phyloP scores from a whole-genome alignment of 2,113 vertebrate genomes.

The Lutjanus erythropterus region DNA sequence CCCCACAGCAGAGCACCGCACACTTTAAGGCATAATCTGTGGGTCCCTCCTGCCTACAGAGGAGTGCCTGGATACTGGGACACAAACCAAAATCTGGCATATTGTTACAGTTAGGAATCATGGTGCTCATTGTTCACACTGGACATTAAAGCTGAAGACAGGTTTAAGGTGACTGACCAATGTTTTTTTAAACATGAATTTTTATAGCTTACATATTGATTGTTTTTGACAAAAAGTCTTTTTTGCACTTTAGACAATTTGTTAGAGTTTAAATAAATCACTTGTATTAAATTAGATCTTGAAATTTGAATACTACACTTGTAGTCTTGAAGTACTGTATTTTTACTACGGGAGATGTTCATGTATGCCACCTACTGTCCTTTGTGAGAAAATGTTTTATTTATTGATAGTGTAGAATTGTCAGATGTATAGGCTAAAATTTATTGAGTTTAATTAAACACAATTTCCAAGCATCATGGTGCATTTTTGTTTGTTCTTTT shows the following conservation, averaged over 20 bases:
- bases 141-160: slow-evolving; percentile 59
- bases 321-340: slow-evolving; percentile 79
- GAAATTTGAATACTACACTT: slow-evolving; percentile 67
- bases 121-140: slow-evolving; percentile 51
- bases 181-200: slow-evolving; percentile 65
- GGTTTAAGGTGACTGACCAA: slow-evolving; percentile 72
- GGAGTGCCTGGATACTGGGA: slow-evolving; percentile 73
- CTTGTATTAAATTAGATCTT: slow-evolving; percentile 71
- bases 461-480: slow-evolving; percentile 49
- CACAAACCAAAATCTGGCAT: slow-evolving; percentile 73
- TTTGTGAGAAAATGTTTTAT: slow-evolving; percentile 78
- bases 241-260: slow-evolving; percentile 84
- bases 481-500: background rate
- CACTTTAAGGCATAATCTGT: slow-evolving; percentile 68
- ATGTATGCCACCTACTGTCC: slow-evolving; percentile 67
- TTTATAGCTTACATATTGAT: slow-evolving; percentile 57
- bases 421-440: slow-evolving; percentile 72
- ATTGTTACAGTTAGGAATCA: slow-evolving; percentile 62
- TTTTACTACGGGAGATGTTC: slow-evolving; percentile 76
- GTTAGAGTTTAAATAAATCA: slow-evolving; percentile 73
- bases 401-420: slow-evolving; percentile 76
- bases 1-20: slow-evolving; percentile 76
- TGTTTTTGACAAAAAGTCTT: slow-evolving; percentile 58
- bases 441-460: slow-evolving; percentile 77
- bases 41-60: slow-evolving; percentile 77